Evolutionary conservation across 2,797 vertebrate species (phyloP).

Genomic region (Miichthys miiuy): DNA sequence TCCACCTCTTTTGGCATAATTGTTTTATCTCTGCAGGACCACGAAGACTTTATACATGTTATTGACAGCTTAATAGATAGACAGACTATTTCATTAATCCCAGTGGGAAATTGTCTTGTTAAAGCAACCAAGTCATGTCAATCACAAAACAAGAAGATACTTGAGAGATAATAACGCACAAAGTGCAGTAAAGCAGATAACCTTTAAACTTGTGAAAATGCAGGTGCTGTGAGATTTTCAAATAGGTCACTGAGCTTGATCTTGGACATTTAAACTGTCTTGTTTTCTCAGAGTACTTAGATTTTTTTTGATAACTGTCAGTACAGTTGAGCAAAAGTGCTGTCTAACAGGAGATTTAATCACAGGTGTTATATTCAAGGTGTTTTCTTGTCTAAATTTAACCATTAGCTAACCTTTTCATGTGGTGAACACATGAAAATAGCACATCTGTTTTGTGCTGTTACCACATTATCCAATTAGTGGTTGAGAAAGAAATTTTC

Average conservation of each 20-base stretch:
- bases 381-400: slow-evolving; percentile 49
- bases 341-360: neutral
- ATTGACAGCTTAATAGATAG: too few relatives aligned
- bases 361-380: slow-evolving; percentile 31
- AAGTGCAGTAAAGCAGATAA: neutral
- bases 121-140: neutral
- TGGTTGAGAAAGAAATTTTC: slow-evolving; percentile 42
- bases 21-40: neutral
- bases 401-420: slow-evolving; percentile 34
- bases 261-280: neutral
- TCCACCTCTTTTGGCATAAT: neutral
- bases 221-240: neutral
- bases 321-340: neutral
- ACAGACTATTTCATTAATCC: neutral
- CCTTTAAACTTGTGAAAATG: slow-evolving; percentile 4
- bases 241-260: neutral
- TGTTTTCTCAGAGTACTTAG: neutral
- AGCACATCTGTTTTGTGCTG: slow-evolving; percentile 53
- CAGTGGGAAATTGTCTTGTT: neutral
- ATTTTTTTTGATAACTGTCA: slow-evolving; percentile 8
- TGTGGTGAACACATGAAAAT: slow-evolving; percentile 53
- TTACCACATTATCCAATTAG: slow-evolving; percentile 67
- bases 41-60: too few relatives aligned
- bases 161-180: neutral
- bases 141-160: slow-evolving; percentile 6